Conservation (phyloP, 1,140 invertebrate species). For the Plodia interpunctella region DNA sequence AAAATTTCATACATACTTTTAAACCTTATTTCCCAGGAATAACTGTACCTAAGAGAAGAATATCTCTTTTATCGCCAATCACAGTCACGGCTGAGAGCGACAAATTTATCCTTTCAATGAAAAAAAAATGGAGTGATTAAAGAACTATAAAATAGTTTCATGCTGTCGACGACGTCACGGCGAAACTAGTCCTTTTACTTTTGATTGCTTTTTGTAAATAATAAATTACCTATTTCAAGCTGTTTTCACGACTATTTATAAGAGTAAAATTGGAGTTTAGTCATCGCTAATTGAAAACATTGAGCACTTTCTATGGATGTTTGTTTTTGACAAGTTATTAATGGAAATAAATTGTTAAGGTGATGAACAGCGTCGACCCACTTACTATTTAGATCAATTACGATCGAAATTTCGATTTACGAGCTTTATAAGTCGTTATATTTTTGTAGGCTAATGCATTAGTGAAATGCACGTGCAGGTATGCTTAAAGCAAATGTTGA, state of each 20-base stretch:
- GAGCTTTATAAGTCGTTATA: background rate
- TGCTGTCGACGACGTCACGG: background rate
- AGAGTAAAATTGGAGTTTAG: constrained; percentile 14
- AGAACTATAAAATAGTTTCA: background rate
- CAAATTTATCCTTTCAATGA: too few species aligned
- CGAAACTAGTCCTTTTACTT: background rate
- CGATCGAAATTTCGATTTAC: background rate
- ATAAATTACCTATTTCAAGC: background rate
- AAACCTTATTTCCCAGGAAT: too few species aligned
- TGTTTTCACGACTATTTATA: constrained; percentile 13
- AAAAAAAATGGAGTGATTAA: too few species aligned
- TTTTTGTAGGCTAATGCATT: background rate
- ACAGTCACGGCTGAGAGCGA: too few species aligned
- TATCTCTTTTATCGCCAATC: too few species aligned
- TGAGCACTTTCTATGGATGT: constrained; percentile 15
- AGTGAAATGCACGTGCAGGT: background rate
- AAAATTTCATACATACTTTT: too few species aligned
- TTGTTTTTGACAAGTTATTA: constrained; percentile 21
- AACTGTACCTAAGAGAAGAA: too few species aligned
- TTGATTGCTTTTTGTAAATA: background rate
- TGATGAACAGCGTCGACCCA: background rate
- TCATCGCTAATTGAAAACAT: constrained; percentile 19
- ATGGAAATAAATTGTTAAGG: constrained; percentile 16
- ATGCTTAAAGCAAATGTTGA: constrained; percentile 5
- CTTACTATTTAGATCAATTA: background rate